Percentiles rank a stretch among this genome's conserved stretches.
These are phyloP conservation scores for Agapostemon virescens DNA, from an alignment of 2,888 invertebrate species.

Conservation along the genomic window DNA sequence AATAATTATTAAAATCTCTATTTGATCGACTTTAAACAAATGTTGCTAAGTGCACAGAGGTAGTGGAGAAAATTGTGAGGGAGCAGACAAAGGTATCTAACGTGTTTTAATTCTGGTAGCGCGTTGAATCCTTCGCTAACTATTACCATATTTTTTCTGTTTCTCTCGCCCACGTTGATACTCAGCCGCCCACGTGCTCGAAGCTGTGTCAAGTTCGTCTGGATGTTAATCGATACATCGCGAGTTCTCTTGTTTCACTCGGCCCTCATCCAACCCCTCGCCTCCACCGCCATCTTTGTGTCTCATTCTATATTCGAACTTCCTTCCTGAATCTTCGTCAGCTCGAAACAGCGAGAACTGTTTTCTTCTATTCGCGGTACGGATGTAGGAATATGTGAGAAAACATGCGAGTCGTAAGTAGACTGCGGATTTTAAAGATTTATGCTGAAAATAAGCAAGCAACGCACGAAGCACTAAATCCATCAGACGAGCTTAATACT, in stretches of 20 bases:
- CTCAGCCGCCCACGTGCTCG: conserved; percentile 35
- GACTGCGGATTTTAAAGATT: too few species aligned
- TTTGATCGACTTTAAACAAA: too few species aligned
- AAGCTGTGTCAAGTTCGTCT: conserved; percentile 60
- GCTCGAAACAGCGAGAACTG: background rate
- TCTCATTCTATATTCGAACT: background rate
- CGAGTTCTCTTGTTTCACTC: conserved; percentile 48
- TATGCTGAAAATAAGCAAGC: too few species aligned
- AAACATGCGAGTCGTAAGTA: background rate
- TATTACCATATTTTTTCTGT: background rate
- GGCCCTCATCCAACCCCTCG: conserved; percentile 9
- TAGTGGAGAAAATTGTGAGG: too few species aligned
- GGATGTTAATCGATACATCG: conserved; percentile 60
- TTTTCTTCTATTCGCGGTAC: background rate
- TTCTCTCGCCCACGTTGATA: conserved; percentile 20
- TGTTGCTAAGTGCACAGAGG: too few species aligned
- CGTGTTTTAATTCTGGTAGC: background rate
- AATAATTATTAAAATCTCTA: too few species aligned
- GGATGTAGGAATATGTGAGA: background rate
- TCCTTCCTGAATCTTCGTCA: background rate
- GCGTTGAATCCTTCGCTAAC: background rate
- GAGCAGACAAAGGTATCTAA: background rate
- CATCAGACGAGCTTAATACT: too few species aligned
- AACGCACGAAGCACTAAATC: too few species aligned
- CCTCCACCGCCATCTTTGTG: background rate